Evolutionary conservation across 2,888 invertebrate genomes (phyloP).

Genomic region (Caenorhabditis wallacei): DNA sequence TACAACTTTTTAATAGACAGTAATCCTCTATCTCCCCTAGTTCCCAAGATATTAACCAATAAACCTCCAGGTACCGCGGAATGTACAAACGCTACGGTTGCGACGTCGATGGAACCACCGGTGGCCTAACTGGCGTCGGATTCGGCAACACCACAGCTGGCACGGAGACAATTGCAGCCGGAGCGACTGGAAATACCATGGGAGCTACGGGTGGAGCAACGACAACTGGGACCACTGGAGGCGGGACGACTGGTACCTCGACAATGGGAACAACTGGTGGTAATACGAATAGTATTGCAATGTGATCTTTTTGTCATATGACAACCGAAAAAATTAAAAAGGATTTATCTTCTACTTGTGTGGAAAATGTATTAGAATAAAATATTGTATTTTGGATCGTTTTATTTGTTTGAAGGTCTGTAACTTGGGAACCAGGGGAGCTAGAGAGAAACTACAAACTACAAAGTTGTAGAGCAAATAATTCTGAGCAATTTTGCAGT

Average conservation of each 20-base stretch:
- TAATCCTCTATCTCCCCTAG: too few species aligned
- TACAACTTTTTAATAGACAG: too few species aligned
- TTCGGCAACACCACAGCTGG: conserved; percentile 46
- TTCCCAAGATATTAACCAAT: too few species aligned
- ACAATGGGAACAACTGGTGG: conserved; percentile 24
- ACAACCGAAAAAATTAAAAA: too few species aligned
- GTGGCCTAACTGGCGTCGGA: conserved; percentile 53
- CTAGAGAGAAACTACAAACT: too few species aligned
- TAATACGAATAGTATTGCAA: conserved; percentile 8
- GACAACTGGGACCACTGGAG: conserved; percentile 20
- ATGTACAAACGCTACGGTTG: conserved; percentile 71
- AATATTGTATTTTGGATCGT: too few species aligned
- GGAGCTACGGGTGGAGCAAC: not conserved
- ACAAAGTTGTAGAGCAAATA: too few species aligned
- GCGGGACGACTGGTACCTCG: conserved; percentile 14
- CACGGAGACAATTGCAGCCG: conserved; percentile 7
- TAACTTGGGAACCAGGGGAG: too few species aligned
- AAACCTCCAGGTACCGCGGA: conserved; percentile 63
- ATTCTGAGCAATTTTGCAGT: too few species aligned
- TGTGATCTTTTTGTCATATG: conserved; percentile 2
- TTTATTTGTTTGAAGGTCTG: too few species aligned
- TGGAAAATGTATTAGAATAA: too few species aligned
- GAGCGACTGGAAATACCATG: not conserved
- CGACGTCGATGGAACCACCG: conserved; percentile 63
- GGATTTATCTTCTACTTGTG: too few species aligned